Evolutionary conservation across 2,113 vertebrate genomes (phyloP).

Genomic region (Gorilla gorilla): DNA sequence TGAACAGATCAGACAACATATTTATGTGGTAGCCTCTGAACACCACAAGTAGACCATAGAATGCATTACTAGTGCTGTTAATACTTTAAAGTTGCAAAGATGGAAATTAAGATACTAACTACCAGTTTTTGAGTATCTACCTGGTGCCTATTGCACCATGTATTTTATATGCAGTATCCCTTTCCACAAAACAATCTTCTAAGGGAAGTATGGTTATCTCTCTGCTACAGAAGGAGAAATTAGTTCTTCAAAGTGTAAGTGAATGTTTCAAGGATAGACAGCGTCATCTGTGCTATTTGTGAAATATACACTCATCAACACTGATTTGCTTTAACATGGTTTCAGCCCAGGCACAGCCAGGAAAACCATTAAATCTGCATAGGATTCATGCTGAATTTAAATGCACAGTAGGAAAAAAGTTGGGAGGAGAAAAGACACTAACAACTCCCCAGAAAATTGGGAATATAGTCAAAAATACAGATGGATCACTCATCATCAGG

Average conservation of each 20-base stretch:
- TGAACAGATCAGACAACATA: neutral
- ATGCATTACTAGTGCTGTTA: neutral
- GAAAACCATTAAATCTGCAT: neutral
- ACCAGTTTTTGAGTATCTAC: neutral
- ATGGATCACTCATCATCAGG: conserved; percentile 63
- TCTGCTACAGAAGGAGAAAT: neutral
- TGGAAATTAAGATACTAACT: neutral
- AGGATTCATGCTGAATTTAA: neutral
- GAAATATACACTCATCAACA: neutral
- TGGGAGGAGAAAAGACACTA: neutral
- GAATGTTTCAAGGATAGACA: neutral
- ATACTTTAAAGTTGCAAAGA: neutral
- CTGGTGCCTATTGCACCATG: fast-evolving
- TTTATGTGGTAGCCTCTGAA: neutral
- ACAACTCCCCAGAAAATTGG: neutral
- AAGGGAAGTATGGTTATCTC: neutral
- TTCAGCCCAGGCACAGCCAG: neutral
- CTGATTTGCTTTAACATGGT: neutral
- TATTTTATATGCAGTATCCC: neutral
- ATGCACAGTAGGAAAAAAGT: neutral
- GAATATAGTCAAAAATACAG: conserved; percentile 24
- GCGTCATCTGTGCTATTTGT: neutral
- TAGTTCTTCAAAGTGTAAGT: neutral
- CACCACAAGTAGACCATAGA: neutral
- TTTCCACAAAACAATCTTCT: neutral